These are phyloP conservation scores for Maniola hyperantus DNA, from an alignment of 2,888 invertebrate genomes.

Conservation along the genomic window DNA sequence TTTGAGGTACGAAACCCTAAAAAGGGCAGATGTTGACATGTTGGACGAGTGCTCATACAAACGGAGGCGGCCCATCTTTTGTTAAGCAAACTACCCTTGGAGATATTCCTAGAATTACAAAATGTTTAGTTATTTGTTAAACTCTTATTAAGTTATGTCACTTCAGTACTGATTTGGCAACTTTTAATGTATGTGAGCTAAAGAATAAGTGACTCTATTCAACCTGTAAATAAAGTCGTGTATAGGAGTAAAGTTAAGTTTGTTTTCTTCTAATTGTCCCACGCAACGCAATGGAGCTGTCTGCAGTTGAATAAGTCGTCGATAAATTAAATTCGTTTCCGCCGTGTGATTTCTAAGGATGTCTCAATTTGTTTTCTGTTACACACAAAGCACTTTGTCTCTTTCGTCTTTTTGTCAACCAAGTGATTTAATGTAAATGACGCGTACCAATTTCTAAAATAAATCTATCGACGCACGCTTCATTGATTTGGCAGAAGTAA, in stretches of 20 bases:
- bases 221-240: constrained; percentile 38
- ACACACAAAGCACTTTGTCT: constrained; percentile 53
- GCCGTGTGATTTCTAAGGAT: constrained; percentile 75
- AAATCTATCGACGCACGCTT: constrained; percentile 5
- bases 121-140: constrained; percentile 82
- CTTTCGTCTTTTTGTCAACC: constrained; percentile 47
- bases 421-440: constrained; percentile 60
- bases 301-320: constrained; percentile 73
- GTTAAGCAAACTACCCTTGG: constrained; percentile 75
- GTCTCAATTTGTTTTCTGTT: constrained; percentile 77
- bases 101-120: constrained; percentile 77
- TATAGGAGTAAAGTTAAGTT: constrained; percentile 40
- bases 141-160: constrained; percentile 73
- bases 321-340: constrained; percentile 82
- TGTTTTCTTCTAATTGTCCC: constrained; percentile 68
- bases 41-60: constrained; percentile 70
- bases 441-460: constrained; percentile 43
- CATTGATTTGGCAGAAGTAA: constrained; percentile 7
- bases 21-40: constrained; percentile 78
- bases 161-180: constrained; percentile 13
- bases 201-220: constrained; percentile 44
- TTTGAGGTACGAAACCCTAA: no score
- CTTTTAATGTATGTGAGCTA: constrained; percentile 29
- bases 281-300: constrained; percentile 70
- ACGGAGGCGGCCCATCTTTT: constrained; percentile 66